Evolutionary conservation across 2,888 invertebrate species (phyloP).

Genomic region (Spilarctia lutea): DNA sequence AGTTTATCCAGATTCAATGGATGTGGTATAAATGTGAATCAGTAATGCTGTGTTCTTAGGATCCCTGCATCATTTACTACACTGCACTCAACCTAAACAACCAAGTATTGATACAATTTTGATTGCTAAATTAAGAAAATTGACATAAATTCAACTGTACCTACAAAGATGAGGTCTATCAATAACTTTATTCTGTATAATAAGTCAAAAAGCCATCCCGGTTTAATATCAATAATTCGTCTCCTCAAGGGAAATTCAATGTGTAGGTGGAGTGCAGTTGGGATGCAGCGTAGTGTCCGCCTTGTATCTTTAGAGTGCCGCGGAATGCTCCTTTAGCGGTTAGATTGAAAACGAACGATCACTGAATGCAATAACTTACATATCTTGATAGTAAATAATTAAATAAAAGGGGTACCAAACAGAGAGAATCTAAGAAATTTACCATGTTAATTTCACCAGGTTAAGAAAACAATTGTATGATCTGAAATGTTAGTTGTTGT

Average conservation of each 20-base stretch:
- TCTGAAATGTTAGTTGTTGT: slow-evolving; percentile 58
- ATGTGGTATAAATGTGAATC: slow-evolving; percentile 83
- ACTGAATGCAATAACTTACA: slow-evolving; percentile 68
- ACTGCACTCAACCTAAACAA: slow-evolving; percentile 67
- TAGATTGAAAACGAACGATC: slow-evolving; percentile 73
- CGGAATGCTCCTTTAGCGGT: slow-evolving; percentile 80
- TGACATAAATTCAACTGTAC: not conserved
- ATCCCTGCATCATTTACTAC: slow-evolving; percentile 67
- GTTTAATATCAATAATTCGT: not conserved
- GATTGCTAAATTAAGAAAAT: not conserved
- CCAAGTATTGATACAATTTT: not conserved
- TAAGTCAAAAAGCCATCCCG: not conserved
- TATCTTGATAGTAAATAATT: slow-evolving; percentile 13
- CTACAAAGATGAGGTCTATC: not conserved
- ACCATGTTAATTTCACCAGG: not conserved
- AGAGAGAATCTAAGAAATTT: slow-evolving; percentile 3
- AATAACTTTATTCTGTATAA: not conserved
- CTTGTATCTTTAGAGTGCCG: slow-evolving; percentile 81
- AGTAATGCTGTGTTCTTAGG: slow-evolving; percentile 80
- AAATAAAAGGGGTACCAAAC: not conserved
- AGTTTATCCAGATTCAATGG: slow-evolving; percentile 78
- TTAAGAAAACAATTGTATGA: slow-evolving; percentile 9
- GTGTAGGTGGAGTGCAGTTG: slow-evolving; percentile 64
- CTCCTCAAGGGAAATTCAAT: not conserved
- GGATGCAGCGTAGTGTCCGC: slow-evolving; percentile 79